Evolutionary conservation across 2,888 invertebrate genomes (phyloP), one percentile per base, ranked within the genome.

Genomic region (Eupelmus urozonus): DNA sequence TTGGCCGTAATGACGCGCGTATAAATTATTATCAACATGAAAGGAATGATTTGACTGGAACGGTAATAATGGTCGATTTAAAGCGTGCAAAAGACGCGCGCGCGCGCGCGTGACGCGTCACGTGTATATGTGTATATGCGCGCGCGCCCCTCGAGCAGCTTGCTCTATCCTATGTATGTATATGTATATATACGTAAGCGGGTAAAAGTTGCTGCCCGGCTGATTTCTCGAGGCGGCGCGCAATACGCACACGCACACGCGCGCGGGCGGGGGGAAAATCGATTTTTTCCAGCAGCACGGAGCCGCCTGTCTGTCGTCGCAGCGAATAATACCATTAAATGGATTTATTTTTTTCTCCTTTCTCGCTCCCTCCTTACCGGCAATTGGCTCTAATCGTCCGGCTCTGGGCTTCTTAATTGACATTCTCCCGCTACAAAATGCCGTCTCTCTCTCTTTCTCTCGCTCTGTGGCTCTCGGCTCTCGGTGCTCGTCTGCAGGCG

Each of bases 331-430:
- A 69, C 63, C 55, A 40, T 67, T 71, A 77, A 60, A 57, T 70
- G 76, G 71, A 77, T 77, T 77, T 63, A 66, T 66, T 71, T 66
- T 55, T 60, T 67, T 57, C 42, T 57, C 40, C 49, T 59, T 18
- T 20, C 59, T 60, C 60, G 57, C 51, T 40, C 29, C 23, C 11
- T 60, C 51, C 34, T 34, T 57, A 55, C n/a, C 57, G 67, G 23
- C 62, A 73, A 78, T 78, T 63, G 67, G 62, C 20, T 60, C 78
- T 73, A 78, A 78, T 73, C 71, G 53, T 53, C 53, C 9, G 65
- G 40, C 65, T 65, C 27, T 25, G 60, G 55, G 73, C 73, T 65
- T 42, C 67, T 78, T 73, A 73, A 78, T 78, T 73, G 78, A 69
- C 60, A 51, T 74, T 67, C 63, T 72, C 60, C 57, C 13, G 29